Evolutionary conservation across 2,113 vertebrate species (phyloP).

Genomic region (Eolophus roseicapilla): DNA sequence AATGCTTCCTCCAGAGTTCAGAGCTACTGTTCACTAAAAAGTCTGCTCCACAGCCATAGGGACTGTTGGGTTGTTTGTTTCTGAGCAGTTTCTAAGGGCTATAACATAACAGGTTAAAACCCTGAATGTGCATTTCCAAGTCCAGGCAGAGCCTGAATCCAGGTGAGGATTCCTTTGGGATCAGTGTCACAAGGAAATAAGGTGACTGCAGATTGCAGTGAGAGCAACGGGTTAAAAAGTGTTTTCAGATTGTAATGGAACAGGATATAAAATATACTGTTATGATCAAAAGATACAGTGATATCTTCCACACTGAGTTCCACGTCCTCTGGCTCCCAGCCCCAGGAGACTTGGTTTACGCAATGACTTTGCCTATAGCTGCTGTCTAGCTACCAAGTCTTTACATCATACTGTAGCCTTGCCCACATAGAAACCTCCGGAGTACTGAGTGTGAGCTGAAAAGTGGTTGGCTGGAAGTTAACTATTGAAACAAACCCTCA

Average conservation of each 20-base stretch:
- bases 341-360: neutral
- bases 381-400: neutral
- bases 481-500: neutral
- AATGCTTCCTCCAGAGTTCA: neutral
- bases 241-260: neutral
- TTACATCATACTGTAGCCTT: neutral
- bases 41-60: neutral
- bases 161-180: neutral
- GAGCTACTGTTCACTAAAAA: neutral
- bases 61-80: neutral
- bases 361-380: neutral
- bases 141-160: neutral
- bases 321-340: neutral
- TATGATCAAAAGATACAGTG: neutral
- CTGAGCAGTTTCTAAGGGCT: neutral
- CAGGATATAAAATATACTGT: neutral
- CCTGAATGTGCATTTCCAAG: neutral
- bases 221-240: neutral
- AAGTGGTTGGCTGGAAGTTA: neutral
- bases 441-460: neutral
- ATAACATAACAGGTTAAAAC: neutral
- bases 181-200: neutral
- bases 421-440: neutral
- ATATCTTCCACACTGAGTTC: neutral
- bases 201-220: neutral